These are phyloP conservation scores for Lobophora halterata DNA, from an alignment of 2,888 invertebrate genomes.

Conservation along the genomic window DNA sequence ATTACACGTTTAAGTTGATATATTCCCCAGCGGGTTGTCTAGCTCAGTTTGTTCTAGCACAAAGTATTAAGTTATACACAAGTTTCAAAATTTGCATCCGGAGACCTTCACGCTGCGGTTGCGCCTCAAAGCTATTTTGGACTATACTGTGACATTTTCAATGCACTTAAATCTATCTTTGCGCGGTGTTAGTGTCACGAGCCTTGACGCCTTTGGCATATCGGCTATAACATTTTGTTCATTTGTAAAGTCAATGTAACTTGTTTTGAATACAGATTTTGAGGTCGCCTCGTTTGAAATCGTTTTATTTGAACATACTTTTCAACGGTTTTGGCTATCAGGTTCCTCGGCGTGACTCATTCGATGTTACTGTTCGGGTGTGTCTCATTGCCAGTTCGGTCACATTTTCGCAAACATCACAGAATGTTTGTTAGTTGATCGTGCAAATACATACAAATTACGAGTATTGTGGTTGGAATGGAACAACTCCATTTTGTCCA, in stretches of 20 bases:
- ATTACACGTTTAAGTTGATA: constrained; percentile 29
- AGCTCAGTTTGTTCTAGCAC: constrained; percentile 36
- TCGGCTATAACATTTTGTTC: constrained; percentile 21
- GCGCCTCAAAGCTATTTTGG: constrained; percentile 18
- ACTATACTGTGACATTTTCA: constrained; percentile 22
- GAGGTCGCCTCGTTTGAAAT: constrained; percentile 26
- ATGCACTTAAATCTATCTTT: constrained; percentile 21
- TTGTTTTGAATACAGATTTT: constrained; percentile 30
- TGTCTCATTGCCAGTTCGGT: constrained; percentile 42
- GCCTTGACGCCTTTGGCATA: constrained; percentile 18
- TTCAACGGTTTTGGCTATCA: constrained; percentile 51
- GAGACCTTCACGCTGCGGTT: constrained; percentile 23
- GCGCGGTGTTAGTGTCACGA: constrained; percentile 10
- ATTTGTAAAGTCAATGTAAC: constrained; percentile 23
- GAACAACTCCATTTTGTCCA: background rate
- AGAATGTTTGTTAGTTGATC: constrained; percentile 5
- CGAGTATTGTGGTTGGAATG: no score
- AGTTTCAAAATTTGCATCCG: constrained; percentile 37
- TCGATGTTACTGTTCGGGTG: constrained; percentile 54
- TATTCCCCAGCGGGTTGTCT: constrained; percentile 33
- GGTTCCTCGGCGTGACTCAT: constrained; percentile 57
- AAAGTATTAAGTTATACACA: no score
- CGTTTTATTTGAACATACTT: constrained; percentile 43
- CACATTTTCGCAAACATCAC: constrained; percentile 42
- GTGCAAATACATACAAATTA: constrained; percentile 15